Percentiles rank a stretch among this genome's conserved stretches.
These are phyloP conservation scores for Dynastes grantii DNA, from an alignment of 2,888 invertebrate species.

Conservation along the genomic window DNA sequence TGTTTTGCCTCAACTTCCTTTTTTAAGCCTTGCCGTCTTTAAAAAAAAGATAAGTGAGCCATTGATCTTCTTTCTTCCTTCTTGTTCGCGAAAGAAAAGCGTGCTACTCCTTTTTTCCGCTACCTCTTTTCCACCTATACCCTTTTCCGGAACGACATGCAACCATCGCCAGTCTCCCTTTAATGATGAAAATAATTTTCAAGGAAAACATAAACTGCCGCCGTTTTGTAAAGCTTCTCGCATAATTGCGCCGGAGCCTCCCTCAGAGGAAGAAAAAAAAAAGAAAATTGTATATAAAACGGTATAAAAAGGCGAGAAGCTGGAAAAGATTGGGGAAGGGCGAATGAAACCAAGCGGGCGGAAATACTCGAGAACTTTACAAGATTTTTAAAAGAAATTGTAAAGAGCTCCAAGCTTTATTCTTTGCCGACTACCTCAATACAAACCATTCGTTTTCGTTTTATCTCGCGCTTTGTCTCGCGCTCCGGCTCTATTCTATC, in stretches of 20 bases:
- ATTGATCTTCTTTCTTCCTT: too few relatives aligned
- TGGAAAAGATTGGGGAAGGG: slow-evolving; percentile 59
- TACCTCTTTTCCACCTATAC: too few relatives aligned
- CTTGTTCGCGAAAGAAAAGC: too few relatives aligned
- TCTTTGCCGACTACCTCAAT: slow-evolving; percentile 52
- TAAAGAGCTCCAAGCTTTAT: slow-evolving; percentile 58
- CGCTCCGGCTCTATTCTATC: background rate
- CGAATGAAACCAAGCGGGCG: slow-evolving; percentile 62
- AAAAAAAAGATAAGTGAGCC: too few relatives aligned
- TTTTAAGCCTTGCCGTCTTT: too few relatives aligned
- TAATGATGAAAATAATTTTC: slow-evolving; percentile 52
- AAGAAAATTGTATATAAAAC: slow-evolving; percentile 55
- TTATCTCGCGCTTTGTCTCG: slow-evolving; percentile 20
- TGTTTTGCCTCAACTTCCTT: too few relatives aligned
- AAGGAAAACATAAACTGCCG: slow-evolving; percentile 51
- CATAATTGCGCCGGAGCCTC: slow-evolving; percentile 58
- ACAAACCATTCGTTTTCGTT: slow-evolving; percentile 33
- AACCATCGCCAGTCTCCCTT: background rate
- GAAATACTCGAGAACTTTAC: slow-evolving; percentile 60
- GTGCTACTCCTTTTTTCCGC: too few relatives aligned
- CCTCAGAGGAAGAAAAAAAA: too few relatives aligned
- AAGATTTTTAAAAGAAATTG: slow-evolving; percentile 60
- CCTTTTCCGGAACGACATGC: too few relatives aligned
- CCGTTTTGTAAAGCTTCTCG: slow-evolving; percentile 56
- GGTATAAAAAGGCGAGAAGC: slow-evolving; percentile 61